phyloP scores from a whole-genome alignment of 2,797 vertebrate genomes.

The Eidolon dupreanum region DNA sequence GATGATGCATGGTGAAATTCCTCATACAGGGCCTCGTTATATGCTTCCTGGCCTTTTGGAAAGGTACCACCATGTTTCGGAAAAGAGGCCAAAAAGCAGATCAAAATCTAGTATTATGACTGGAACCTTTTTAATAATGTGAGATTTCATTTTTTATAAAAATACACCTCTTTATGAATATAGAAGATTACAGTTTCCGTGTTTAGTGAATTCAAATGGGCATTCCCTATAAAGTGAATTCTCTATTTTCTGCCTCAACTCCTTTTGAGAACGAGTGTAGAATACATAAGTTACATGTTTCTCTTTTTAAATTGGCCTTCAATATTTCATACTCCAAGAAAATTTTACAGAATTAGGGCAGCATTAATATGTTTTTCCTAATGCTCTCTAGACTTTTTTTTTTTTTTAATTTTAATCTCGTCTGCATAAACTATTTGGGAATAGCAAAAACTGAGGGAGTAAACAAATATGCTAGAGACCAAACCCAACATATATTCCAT shows the following conservation, averaged over 20 bases:
- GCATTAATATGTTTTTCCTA: conserved; percentile 48
- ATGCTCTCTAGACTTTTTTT: conserved; percentile 7
- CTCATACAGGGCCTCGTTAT: not conserved
- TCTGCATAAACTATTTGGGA: not conserved
- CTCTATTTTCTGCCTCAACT: conserved; percentile 37
- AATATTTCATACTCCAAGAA: conserved; percentile 51
- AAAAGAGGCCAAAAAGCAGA: conserved; percentile 26
- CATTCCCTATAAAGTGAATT: not conserved
- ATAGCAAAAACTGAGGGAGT: not conserved
- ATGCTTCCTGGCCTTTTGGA: not conserved
- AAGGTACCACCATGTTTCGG: conserved; percentile 18
- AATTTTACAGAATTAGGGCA: conserved; percentile 43
- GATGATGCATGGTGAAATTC: not conserved
- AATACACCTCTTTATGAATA: conserved; percentile 19
- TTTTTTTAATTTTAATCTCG: not conserved
- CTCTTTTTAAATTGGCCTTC: conserved; percentile 41
- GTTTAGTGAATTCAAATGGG: conserved; percentile 30
- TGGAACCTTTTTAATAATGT: conserved; percentile 37
- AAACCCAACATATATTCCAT: not conserved
- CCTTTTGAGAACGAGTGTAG: conserved; percentile 16
- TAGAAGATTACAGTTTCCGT: conserved; percentile 16
- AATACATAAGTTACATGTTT: conserved; percentile 54
- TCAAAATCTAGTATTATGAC: conserved; percentile 42
- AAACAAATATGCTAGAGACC: not conserved
- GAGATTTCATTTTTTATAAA: conserved; percentile 52